Percentiles rank a stretch among this genome's conserved stretches.
phyloP scores from a whole-genome alignment of 2,797 vertebrate species.

The Acropternis orthonyx region DNA sequence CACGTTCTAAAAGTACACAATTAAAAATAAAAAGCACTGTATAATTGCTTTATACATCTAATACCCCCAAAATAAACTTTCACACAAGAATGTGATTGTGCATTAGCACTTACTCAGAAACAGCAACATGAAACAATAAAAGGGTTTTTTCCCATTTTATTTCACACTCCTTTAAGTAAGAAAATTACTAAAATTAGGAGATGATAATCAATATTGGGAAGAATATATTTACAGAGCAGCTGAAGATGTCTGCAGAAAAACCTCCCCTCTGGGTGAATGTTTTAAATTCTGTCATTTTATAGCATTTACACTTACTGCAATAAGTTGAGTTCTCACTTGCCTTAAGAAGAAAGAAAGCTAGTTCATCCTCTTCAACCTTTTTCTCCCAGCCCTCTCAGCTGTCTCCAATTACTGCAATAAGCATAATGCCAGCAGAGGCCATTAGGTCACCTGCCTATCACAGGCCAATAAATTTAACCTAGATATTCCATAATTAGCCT shows the following conservation, averaged over 20 bases:
- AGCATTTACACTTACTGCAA: accelerated
- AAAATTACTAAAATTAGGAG: background rate
- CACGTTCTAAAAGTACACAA: background rate
- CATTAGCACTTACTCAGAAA: background rate
- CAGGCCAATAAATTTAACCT: background rate
- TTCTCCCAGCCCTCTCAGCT: background rate
- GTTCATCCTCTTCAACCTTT: background rate
- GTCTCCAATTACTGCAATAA: background rate
- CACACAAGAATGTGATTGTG: accelerated
- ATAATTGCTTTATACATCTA: background rate
- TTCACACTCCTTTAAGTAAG: background rate
- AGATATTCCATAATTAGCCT: background rate
- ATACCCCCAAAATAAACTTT: background rate
- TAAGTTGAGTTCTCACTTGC: accelerated
- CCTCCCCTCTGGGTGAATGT: accelerated
- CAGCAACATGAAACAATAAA: background rate
- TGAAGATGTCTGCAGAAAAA: background rate
- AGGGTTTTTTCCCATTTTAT: accelerated
- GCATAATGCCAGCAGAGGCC: background rate
- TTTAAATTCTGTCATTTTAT: background rate
- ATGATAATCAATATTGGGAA: accelerated
- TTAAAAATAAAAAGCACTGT: background rate
- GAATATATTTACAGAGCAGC: background rate
- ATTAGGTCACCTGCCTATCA: background rate
- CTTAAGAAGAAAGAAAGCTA: accelerated